Evolutionary conservation across 1,140 invertebrate genomes (phyloP).

Genomic region (Apis dorsata): DNA sequence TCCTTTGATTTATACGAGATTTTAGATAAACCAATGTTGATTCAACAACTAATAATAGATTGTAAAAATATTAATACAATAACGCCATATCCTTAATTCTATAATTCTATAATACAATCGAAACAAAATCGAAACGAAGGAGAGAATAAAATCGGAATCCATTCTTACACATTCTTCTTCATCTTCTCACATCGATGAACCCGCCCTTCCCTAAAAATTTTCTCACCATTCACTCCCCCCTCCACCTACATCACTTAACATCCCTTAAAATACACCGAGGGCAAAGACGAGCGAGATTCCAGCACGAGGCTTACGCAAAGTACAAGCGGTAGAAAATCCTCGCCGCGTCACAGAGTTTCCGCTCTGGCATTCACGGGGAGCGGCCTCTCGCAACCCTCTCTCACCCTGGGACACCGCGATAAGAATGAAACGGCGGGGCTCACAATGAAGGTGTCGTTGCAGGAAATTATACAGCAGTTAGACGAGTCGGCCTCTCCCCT

Average conservation of each 20-base stretch:
- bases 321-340: conserved; percentile 16
- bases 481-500: conserved; percentile 65
- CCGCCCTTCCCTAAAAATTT: too few species aligned
- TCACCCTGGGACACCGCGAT: conserved; percentile 62
- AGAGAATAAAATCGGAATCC: too few species aligned
- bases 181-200: too few species aligned
- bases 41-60: too few species aligned
- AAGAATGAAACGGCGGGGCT: conserved; percentile 76
- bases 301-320: background rate
- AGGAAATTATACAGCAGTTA: conserved; percentile 81
- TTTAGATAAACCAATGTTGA: too few species aligned
- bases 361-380: conserved; percentile 23
- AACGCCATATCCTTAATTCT: too few species aligned
- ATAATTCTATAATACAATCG: too few species aligned
- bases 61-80: too few species aligned
- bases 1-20: too few species aligned
- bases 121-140: too few species aligned
- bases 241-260: background rate
- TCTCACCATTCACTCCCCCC: background rate
- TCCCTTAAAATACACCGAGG: background rate
- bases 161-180: background rate
- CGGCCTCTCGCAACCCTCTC: conserved; percentile 50
- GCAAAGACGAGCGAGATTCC: background rate
- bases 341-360: conserved; percentile 15
- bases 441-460: conserved; percentile 81